A percentile compares a stretch with the other conserved stretches of the same genome.
phyloP scores from a whole-genome alignment of 2,113 vertebrate genomes.

The Capra hircus region DNA sequence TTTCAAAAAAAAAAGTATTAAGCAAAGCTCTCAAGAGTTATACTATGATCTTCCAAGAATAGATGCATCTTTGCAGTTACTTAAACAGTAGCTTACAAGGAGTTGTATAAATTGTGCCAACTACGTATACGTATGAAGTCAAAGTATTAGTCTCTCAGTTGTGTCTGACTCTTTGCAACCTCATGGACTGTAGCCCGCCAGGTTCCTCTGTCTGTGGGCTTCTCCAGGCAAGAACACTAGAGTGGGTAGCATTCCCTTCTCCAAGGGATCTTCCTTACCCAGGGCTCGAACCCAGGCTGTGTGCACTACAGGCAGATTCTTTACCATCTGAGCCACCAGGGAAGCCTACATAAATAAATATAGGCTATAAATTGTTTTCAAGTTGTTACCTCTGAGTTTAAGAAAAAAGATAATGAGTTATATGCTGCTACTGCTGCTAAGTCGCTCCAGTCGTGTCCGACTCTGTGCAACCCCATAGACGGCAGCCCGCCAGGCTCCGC shows the following conservation, averaged over 20 bases:
- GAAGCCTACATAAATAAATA: neutral
- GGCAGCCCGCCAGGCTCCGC: too few species aligned
- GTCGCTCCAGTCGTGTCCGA: too few species aligned
- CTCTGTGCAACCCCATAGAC: rapidly evolving
- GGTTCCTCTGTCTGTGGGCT: neutral
- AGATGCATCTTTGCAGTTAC: neutral
- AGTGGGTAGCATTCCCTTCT: neutral
- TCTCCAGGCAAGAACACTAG: neutral
- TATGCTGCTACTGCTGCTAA: neutral
- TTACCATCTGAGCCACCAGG: neutral
- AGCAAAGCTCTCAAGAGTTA: neutral
- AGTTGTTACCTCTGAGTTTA: neutral
- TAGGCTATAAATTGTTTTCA: neutral
- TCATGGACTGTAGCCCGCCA: neutral
- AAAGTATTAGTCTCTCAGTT: neutral
- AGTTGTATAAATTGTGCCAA: neutral
- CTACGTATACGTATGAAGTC: neutral
- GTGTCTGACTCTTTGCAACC: neutral
- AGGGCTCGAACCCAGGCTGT: neutral
- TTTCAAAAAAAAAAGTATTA: neutral
- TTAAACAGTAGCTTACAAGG: neutral
- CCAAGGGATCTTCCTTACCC: neutral
- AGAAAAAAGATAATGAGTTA: neutral
- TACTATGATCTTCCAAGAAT: neutral
- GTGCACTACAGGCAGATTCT: neutral